Evolutionary conservation across 2,113 vertebrate species (phyloP).

Genomic region (Mionectes macconnelli): DNA sequence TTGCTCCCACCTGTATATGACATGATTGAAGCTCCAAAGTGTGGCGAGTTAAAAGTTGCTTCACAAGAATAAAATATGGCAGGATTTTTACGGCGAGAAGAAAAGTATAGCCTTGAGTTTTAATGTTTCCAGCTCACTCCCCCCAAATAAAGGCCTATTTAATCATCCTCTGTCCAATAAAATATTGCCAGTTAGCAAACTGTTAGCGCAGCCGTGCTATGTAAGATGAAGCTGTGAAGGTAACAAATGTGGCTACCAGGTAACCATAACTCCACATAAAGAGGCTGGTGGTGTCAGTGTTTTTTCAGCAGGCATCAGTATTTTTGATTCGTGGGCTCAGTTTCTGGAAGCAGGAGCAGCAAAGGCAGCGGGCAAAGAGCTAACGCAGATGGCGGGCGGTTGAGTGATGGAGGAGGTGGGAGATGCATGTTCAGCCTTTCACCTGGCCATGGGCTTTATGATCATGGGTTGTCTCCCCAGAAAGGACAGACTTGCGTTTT

Average conservation of each 20-base stretch:
- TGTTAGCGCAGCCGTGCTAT: neutral
- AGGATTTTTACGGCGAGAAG: slow-evolving; percentile 36
- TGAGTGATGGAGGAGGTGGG: neutral
- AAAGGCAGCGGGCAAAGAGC: neutral
- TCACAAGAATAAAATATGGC: slow-evolving; percentile 40
- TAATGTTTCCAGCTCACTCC: slow-evolving; percentile 59
- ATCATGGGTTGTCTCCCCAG: neutral
- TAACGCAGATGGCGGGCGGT: fast-evolving
- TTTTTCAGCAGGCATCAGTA: slow-evolving; percentile 46
- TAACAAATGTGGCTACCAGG: slow-evolving; percentile 54
- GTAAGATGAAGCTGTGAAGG: slow-evolving; percentile 5
- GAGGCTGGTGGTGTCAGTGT: slow-evolving; percentile 7
- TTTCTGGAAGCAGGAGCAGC: neutral
- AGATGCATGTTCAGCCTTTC: neutral
- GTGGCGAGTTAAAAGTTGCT: slow-evolving; percentile 59
- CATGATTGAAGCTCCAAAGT: slow-evolving; percentile 54
- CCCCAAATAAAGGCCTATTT: slow-evolving; percentile 61
- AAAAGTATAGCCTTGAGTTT: slow-evolving; percentile 55
- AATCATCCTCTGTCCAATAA: slow-evolving; percentile 59
- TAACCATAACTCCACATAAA: slow-evolving; percentile 53
- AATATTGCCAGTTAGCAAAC: slow-evolving; percentile 63
- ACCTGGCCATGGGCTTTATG: neutral
- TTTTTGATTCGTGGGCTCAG: slow-evolving; percentile 47
- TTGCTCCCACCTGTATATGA: slow-evolving; percentile 61
- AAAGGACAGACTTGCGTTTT: fast-evolving